These are phyloP conservation scores for Dufourea novaeangliae DNA, from an alignment of 1,140 invertebrate genomes.

Conservation along the genomic window DNA sequence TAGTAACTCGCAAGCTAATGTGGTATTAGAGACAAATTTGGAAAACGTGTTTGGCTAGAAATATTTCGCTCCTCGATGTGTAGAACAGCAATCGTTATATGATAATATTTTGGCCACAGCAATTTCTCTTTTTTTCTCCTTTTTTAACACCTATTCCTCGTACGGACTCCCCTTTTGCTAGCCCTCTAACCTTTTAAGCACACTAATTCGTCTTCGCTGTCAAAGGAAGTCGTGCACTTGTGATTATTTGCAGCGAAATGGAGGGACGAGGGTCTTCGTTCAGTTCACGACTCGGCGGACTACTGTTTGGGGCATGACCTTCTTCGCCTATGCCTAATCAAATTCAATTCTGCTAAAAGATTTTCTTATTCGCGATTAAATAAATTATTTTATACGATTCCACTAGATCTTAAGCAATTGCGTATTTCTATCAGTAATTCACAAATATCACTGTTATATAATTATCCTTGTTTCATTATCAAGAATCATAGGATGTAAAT, in stretches of 20 bases:
- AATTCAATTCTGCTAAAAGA: not conserved
- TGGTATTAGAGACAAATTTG: no score
- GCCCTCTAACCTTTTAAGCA: conserved; percentile 14
- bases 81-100: no score
- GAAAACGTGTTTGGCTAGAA: no score
- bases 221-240: conserved; percentile 24
- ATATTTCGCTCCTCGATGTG: no score
- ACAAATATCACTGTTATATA: no score
- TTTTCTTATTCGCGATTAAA: not conserved
- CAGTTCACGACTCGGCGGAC: not conserved
- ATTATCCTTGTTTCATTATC: no score
- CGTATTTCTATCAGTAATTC: no score
- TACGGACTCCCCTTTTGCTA: no score
- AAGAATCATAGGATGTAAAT: no score
- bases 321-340: not conserved
- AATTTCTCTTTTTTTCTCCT: not conserved
- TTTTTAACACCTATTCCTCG: not conserved
- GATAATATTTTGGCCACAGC: not conserved
- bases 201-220: conserved; percentile 45
- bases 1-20: no score
- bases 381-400: not conserved
- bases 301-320: not conserved
- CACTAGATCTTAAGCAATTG: no score
- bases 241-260: conserved; percentile 2
- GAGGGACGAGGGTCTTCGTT: not conserved